These are phyloP conservation scores for Drosophila prosaltans DNA, from an alignment of 1,140 invertebrate species.

Conservation along the genomic window DNA sequence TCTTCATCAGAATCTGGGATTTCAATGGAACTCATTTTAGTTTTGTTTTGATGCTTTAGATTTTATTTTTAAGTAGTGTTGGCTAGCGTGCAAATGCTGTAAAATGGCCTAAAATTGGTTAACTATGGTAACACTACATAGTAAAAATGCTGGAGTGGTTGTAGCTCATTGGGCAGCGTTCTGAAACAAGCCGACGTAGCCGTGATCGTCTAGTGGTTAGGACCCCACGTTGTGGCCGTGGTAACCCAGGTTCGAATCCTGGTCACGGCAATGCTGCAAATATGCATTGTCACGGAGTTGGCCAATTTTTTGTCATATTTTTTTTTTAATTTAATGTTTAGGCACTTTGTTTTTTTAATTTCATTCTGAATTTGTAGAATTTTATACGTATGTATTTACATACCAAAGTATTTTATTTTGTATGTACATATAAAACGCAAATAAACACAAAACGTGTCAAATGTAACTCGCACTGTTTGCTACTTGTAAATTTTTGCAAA, in stretches of 20 bases:
- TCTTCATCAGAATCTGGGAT: constrained; percentile 68
- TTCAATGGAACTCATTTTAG: constrained; percentile 51
- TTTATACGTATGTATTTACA: too few relatives aligned
- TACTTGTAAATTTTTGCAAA: too few relatives aligned
- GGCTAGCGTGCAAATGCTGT: background rate
- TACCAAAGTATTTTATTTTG: too few relatives aligned
- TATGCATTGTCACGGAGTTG: constrained; percentile 77
- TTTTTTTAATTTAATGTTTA: background rate
- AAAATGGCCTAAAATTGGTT: background rate
- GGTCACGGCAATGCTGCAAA: constrained; percentile 86
- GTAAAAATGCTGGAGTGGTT: background rate
- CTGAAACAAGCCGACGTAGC: constrained; percentile 82
- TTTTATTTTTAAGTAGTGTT: background rate
- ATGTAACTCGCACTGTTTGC: too few relatives aligned
- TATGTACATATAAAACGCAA: too few relatives aligned
- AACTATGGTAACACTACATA: background rate
- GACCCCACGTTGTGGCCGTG: constrained; percentile 96
- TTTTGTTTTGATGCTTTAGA: background rate
- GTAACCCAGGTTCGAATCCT: constrained; percentile 96
- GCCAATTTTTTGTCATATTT: constrained; percentile 41
- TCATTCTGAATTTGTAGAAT: too few relatives aligned
- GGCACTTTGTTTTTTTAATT: too few relatives aligned
- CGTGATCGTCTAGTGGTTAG: constrained; percentile 94
- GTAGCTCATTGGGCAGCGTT: background rate
- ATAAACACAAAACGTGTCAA: too few relatives aligned